Percentiles rank a stretch among this genome's conserved stretches.
These are phyloP conservation scores for Steinernema feltiae DNA, from an alignment of 1,140 invertebrate genomes.

Conservation along the genomic window DNA sequence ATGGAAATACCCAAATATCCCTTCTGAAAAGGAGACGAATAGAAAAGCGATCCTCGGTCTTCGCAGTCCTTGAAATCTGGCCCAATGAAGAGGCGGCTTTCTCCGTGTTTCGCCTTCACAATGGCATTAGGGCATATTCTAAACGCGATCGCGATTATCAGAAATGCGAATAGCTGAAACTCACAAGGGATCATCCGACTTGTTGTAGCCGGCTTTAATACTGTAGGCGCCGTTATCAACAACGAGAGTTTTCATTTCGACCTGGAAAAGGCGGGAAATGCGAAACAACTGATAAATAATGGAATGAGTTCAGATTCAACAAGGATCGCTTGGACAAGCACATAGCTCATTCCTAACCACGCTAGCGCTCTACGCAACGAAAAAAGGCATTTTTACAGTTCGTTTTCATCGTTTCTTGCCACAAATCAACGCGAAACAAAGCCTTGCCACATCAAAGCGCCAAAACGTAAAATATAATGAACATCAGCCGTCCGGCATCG, in stretches of 20 bases:
- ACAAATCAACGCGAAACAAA: no score
- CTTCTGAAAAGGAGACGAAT: conserved; percentile 86
- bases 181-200: neutral
- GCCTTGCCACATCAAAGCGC: no score
- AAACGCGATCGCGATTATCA: conserved; percentile 19
- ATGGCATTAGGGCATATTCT: conserved; percentile 80
- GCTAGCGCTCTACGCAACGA: no score
- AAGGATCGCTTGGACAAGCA: no score
- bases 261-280: no score
- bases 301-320: no score
- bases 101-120: conserved; percentile 93
- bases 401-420: no score
- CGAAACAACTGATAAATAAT: no score
- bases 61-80: conserved; percentile 88
- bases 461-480: no score
- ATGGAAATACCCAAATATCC: conserved; percentile 59
- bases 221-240: neutral
- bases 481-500: no score
- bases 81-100: conserved; percentile 82
- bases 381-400: no score
- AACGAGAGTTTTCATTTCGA: neutral
- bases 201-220: neutral
- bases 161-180: neutral
- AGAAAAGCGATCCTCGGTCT: conserved; percentile 87
- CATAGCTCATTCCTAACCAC: no score